These are phyloP conservation scores for Limnodromus scolopaceus DNA, from an alignment of 2,797 vertebrate species.

Conservation along the genomic window DNA sequence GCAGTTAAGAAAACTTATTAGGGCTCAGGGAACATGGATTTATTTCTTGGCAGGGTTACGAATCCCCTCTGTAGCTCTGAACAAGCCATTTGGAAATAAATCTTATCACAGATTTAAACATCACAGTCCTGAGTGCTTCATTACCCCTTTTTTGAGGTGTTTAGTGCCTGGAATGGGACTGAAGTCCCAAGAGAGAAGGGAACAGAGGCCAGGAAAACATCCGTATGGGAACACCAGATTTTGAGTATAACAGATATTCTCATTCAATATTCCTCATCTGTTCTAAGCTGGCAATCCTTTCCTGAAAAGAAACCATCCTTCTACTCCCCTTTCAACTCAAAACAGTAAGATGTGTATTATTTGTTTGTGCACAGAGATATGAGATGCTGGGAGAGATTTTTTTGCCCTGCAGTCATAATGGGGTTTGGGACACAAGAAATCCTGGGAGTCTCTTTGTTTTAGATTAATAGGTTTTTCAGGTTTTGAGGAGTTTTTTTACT, in stretches of 20 bases:
- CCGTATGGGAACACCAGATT: slow-evolving; percentile 20
- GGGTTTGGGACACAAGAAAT: not conserved
- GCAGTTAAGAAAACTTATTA: slow-evolving; percentile 20
- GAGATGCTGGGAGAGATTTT: not conserved
- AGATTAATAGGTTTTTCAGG: not conserved
- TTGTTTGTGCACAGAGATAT: not conserved
- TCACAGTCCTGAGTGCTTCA: not conserved
- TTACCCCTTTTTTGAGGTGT: slow-evolving; percentile 20
- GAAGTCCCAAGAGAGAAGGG: not conserved
- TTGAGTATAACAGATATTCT: not conserved
- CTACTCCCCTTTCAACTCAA: not conserved
- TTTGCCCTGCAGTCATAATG: not conserved
- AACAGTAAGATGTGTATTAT: not conserved
- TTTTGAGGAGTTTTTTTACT: not conserved
- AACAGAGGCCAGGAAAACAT: not conserved
- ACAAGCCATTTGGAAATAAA: slow-evolving; percentile 22
- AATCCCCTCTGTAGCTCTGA: slow-evolving; percentile 24
- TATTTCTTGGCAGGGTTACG: slow-evolving; percentile 28
- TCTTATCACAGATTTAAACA: not conserved
- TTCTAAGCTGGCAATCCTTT: not conserved
- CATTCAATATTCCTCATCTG: not conserved
- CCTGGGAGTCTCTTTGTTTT: not conserved
- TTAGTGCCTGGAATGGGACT: not conserved
- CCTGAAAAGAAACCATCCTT: not conserved
- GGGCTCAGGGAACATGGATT: slow-evolving; percentile 10